Evolutionary conservation across 2,888 invertebrate species (phyloP).

Genomic region (Drosophila aldrichi): DNA sequence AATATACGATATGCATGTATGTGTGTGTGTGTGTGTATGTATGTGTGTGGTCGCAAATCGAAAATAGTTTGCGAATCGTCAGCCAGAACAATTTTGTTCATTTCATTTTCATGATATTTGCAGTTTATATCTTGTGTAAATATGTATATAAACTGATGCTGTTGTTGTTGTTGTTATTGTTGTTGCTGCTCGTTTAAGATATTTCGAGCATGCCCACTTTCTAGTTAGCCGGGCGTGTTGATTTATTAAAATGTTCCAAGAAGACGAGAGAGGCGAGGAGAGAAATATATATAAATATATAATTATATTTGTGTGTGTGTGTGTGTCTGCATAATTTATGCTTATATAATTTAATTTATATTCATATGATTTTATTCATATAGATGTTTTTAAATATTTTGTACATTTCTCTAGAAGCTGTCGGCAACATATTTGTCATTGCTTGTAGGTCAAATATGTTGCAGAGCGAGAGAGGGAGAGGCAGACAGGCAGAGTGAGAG

Average conservation of each 20-base stretch:
- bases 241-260: slow-evolving; percentile 52
- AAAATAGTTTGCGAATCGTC: slow-evolving; percentile 58
- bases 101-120: slow-evolving; percentile 65
- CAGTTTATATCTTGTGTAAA: slow-evolving; percentile 52
- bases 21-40: neutral
- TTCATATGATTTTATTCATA: slow-evolving; percentile 35
- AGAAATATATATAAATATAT: neutral
- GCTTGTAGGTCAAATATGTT: slow-evolving; percentile 70
- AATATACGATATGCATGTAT: neutral
- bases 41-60: slow-evolving; percentile 17
- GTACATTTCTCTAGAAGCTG: slow-evolving; percentile 1
- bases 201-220: slow-evolving; percentile 45
- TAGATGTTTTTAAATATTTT: slow-evolving; percentile 6
- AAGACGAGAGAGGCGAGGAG: neutral
- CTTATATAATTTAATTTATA: slow-evolving; percentile 75
- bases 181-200: slow-evolving; percentile 24
- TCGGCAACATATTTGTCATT: slow-evolving; percentile 70
- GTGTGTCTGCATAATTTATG: slow-evolving; percentile 40
- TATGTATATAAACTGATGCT: slow-evolving; percentile 44
- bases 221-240: slow-evolving; percentile 29
- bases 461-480: neutral
- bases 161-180: slow-evolving; percentile 1
- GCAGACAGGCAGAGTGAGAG: neutral
- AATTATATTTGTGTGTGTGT: slow-evolving; percentile 8
- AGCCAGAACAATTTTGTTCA: slow-evolving; percentile 56